Base-by-base conservation (phyloP, 92 coral and sea anemone species). In the Zoanthus gigantus region DNA sequence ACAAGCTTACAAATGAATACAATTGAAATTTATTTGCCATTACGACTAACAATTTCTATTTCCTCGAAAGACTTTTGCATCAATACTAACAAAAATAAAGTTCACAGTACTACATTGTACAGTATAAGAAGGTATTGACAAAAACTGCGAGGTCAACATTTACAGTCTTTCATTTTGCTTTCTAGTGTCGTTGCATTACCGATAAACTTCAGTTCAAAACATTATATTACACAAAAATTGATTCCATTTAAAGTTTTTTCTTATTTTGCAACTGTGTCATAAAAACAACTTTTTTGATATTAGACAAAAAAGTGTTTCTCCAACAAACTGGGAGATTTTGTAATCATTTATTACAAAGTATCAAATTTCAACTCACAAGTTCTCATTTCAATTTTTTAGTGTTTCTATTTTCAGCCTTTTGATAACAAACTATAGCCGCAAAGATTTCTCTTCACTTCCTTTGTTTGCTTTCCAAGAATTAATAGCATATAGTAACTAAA, bases 1-100 rank as follows among this genome's bases (percentile, higher is more conserved):
- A 54, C 48, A 52, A 32, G 46, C 12, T 66, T 81, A 48, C 73
- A 81, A 65, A 66, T 81, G 45, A 81, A 65, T 81, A 42, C 85
- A 47, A 81, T 66, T 9, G 45, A 81, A 81, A 45, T 81, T 81
- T 81, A 81, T 81, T 81, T 7, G 75, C 28, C 85, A 81, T 63
- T 66, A 66, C 17, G 34, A 60, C 66, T 81, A 81, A 47, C 61
- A 81, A 56, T 80, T 65, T 9, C 18, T 50, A 47, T 81, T 81
- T 30, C 46, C 74, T 63, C 53, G n/a, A 28, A 28, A 50, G 56
- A 23, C 1, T 12, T 66, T 81, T 65, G 32, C 61, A 81, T 17
- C 84, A 52, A 32, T 60, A 56, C 60, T 81, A 75, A 77, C 74
- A 29, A 81, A 79, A 81, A 81, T 60, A 60, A 65, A 81, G 75